A percentile compares a stretch with the other conserved stretches of the same genome.
Conservation (phyloP, 2,888 invertebrate species). For the Agriopis leucophaearia region DNA sequence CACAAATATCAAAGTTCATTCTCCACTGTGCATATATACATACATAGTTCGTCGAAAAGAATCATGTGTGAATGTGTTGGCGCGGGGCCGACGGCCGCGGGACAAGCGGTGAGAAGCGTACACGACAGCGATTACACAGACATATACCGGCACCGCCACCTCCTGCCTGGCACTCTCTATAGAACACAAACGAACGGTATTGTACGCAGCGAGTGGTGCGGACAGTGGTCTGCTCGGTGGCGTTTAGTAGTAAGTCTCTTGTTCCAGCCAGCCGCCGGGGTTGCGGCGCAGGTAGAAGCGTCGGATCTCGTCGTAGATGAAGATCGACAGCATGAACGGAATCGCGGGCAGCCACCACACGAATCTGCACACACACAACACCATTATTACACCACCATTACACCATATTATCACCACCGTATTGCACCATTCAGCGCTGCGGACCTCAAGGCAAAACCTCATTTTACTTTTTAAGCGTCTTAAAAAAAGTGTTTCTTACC, state of each 20-base stretch:
- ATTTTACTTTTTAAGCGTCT: too few relatives aligned
- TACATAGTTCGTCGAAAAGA: conserved; percentile 71
- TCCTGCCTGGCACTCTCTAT: conserved; percentile 71
- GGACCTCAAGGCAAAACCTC: too few relatives aligned
- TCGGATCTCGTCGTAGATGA: conserved; percentile 99
- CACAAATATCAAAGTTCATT: conserved; percentile 76
- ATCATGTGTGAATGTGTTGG: conserved; percentile 53
- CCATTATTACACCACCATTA: too few relatives aligned
- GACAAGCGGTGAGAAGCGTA: conserved; percentile 82
- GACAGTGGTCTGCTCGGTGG: conserved; percentile 65
- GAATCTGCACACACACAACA: conserved; percentile 88
- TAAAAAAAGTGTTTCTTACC: too few relatives aligned
- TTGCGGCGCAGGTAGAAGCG: conserved; percentile 98
- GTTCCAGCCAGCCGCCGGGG: conserved; percentile 99
- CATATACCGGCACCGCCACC: conserved; percentile 55
- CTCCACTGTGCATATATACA: conserved; percentile 83
- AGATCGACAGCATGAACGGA: conserved; percentile 99
- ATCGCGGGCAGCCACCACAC: conserved; percentile 99
- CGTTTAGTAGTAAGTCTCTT: conserved; percentile 98
- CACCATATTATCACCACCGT: too few relatives aligned
- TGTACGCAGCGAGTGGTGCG: conserved; percentile 78
- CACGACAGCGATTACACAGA: conserved; percentile 81
- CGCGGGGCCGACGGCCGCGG: conserved; percentile 67
- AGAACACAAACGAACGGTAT: conserved; percentile 79
- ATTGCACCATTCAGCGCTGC: too few relatives aligned